Base-by-base conservation (phyloP, 1,140 invertebrate genomes). In the Drosophila mojavensis region DNA sequence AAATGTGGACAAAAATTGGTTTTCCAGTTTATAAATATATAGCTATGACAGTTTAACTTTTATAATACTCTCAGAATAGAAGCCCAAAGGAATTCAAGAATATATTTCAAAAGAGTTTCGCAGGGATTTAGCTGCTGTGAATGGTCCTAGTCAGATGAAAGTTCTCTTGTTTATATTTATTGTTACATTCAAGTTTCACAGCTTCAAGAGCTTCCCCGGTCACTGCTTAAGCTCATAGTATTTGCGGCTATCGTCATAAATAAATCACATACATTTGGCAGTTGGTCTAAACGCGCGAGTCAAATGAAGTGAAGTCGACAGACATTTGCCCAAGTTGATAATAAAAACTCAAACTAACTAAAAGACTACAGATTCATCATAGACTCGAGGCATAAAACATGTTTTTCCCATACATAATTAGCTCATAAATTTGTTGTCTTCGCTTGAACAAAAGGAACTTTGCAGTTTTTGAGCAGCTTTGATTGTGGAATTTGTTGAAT, bases 341-440 rank as follows among this genome's bases (percentile, higher is more conserved):
- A 55, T 61, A 48, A 69, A 83, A 83, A 53, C 67, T 39, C 36
- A 39, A 13, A 39, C 36, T 39, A 79, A 68, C 72, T 60, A 70
- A 73, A 64, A 74, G 78, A 39, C 63, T 11, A 28, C 56, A 68
- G 41, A 75, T 60, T 59, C 30, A 70, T 70, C 59, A 59, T 47
- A 30, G 60, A 70, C 48, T 55, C 65, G 17, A 62, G 67, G 66
- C 58, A 83, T 83, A 84, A 84, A 83, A 77, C 81, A 83, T 84
- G 67, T 83, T 79, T 78, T 83, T 43, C 58, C 81, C 77, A 82
- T 77, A 80, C 72, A 83, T 83, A 83, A 83, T 83, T 83, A 82
- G 67, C 72, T 69, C 77, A 84, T 83, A 80, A 83, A 83, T 83
- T 84, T 58, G 43, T 39, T 30, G 28, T 70, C 55, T 62, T 62